These are phyloP conservation scores for Quadroppia sp. DNA, from an alignment of 2,888 invertebrate species.

Conservation along the genomic window DNA sequence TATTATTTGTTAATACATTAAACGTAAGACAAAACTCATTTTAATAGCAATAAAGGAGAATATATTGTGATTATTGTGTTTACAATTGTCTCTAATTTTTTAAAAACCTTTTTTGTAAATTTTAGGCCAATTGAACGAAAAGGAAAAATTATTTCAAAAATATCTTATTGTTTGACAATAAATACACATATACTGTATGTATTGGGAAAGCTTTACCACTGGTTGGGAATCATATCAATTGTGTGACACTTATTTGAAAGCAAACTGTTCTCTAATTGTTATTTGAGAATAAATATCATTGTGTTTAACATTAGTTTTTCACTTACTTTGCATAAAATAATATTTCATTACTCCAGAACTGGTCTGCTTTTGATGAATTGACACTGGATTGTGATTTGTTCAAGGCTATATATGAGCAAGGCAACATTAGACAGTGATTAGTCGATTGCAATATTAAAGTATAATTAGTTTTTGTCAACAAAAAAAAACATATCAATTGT, in stretches of 20 bases:
- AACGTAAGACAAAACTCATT: background rate
- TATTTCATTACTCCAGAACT: slow-evolving; percentile 30
- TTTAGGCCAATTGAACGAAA: background rate
- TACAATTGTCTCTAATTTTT: background rate
- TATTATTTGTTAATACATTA: background rate
- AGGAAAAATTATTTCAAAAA: background rate
- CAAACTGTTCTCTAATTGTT: background rate
- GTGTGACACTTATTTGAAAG: background rate
- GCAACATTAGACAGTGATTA: background rate
- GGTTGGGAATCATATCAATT: background rate
- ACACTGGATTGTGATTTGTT: slow-evolving; percentile 28
- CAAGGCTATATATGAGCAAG: slow-evolving; percentile 4
- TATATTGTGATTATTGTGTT: background rate
- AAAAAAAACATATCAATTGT: background rate
- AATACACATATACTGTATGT: background rate
- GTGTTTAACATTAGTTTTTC: background rate
- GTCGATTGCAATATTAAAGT: background rate
- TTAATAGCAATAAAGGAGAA: background rate
- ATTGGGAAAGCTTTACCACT: background rate
- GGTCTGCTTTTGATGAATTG: slow-evolving; percentile 26
- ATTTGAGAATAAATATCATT: background rate
- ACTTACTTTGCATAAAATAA: slow-evolving; percentile 33
- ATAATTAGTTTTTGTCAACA: background rate
- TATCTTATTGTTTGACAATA: background rate
- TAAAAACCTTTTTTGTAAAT: background rate